Percentiles rank a stretch among this genome's conserved stretches.
Conservation (phyloP, 2,113 vertebrate genomes). For the Sitta europaea region DNA sequence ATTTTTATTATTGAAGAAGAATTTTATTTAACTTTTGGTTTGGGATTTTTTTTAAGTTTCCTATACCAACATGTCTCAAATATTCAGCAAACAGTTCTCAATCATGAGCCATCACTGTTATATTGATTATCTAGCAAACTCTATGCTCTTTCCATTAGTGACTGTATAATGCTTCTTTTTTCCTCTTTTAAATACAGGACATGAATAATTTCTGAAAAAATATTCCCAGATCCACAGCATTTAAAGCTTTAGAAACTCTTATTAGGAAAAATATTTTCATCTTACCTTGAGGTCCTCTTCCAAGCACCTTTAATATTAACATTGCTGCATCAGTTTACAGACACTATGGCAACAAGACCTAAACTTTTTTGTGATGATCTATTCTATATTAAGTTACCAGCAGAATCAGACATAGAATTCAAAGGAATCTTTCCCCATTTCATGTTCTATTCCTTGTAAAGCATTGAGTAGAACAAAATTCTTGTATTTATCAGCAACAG, state of each 20-base stretch:
- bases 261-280: background rate
- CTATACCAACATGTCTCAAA: background rate
- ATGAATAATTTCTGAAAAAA: background rate
- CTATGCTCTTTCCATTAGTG: background rate
- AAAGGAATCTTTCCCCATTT: background rate
- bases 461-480: background rate
- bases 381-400: background rate
- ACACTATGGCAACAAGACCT: background rate
- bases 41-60: background rate
- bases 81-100: background rate
- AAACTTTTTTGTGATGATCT: background rate
- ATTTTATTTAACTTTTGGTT: background rate
- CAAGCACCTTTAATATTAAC: background rate
- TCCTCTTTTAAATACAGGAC: accelerated
- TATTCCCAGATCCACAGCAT: background rate
- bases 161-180: background rate
- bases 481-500: background rate
- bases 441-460: background rate
- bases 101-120: background rate
- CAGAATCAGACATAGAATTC: background rate
- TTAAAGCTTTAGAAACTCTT: background rate
- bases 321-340: background rate
- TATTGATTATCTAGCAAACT: background rate
- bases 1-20: background rate
- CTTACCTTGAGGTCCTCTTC: background rate